A percentile compares a stretch with the other conserved stretches of the same genome.
Evolutionary conservation across 2,113 vertebrate genomes (phyloP).

Genomic region (Myrmophylax atrothorax): DNA sequence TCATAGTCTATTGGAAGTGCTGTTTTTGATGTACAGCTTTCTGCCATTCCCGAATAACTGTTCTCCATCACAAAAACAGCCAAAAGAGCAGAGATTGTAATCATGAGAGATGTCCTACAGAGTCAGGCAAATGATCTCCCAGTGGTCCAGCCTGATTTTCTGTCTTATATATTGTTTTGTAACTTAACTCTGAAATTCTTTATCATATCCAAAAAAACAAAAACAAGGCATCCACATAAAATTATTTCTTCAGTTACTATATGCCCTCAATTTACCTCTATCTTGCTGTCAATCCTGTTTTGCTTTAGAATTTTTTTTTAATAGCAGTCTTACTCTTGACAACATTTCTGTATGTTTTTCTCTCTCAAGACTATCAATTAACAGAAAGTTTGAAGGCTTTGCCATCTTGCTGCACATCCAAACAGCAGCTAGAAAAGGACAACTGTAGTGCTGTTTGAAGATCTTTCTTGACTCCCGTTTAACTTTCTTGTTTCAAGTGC

Average conservation of each 20-base stretch:
- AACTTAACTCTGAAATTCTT: background rate
- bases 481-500: background rate
- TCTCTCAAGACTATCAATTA: background rate
- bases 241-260: background rate
- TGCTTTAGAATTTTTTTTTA: background rate
- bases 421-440: background rate
- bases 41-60: background rate
- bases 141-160: background rate
- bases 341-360: background rate
- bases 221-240: background rate
- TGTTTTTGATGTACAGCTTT: background rate
- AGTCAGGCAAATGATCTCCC: background rate
- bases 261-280: background rate
- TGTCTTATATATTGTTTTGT: background rate
- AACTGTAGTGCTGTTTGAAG: background rate
- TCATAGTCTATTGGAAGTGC: background rate
- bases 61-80: background rate
- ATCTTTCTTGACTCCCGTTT: background rate
- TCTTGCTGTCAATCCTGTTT: background rate
- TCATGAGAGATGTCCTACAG: background rate
- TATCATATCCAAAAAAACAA: background rate
- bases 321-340: background rate
- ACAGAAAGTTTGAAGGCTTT: background rate
- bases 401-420: background rate
- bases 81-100: background rate